These are phyloP conservation scores for Ambastaia sidthimunki DNA, from an alignment of 2,797 vertebrate species.

Conservation along the genomic window DNA sequence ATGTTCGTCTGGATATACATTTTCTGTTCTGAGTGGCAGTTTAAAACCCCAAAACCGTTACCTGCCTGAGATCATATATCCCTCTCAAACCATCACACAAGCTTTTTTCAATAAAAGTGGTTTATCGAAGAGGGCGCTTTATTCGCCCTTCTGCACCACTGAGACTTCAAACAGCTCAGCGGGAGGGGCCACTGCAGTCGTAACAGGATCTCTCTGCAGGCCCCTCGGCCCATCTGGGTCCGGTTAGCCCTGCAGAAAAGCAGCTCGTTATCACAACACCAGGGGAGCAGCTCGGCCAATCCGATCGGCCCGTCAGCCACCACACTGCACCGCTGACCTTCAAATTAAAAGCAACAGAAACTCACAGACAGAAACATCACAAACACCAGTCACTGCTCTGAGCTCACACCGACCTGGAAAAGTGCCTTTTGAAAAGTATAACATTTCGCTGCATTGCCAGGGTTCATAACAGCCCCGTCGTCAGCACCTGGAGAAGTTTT, in stretches of 20 bases:
- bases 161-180: slow-evolving; percentile 62
- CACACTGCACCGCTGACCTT: slow-evolving; percentile 57
- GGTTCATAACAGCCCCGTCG: neutral
- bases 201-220: slow-evolving; percentile 70
- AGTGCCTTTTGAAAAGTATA: neutral
- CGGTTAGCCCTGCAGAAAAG: slow-evolving; percentile 71
- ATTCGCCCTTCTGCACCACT: slow-evolving; percentile 49
- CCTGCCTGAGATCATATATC: slow-evolving; percentile 62
- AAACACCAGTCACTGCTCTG: neutral
- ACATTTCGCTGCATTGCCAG: neutral
- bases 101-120: slow-evolving; percentile 67
- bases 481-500: slow-evolving; percentile 36
- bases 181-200: slow-evolving; percentile 68
- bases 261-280: slow-evolving; percentile 75
- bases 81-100: slow-evolving; percentile 62
- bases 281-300: slow-evolving; percentile 66
- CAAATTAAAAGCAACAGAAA: slow-evolving; percentile 66
- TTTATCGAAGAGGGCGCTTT: slow-evolving; percentile 55
- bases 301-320: slow-evolving; percentile 48
- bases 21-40: slow-evolving; percentile 14
- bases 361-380: neutral
- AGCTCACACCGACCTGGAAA: neutral
- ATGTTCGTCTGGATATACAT: neutral
- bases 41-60: slow-evolving; percentile 58
- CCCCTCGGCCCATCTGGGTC: slow-evolving; percentile 73